Evolutionary conservation across 2,113 vertebrate genomes (phyloP).

Genomic region (Bothrops jararaca): DNA sequence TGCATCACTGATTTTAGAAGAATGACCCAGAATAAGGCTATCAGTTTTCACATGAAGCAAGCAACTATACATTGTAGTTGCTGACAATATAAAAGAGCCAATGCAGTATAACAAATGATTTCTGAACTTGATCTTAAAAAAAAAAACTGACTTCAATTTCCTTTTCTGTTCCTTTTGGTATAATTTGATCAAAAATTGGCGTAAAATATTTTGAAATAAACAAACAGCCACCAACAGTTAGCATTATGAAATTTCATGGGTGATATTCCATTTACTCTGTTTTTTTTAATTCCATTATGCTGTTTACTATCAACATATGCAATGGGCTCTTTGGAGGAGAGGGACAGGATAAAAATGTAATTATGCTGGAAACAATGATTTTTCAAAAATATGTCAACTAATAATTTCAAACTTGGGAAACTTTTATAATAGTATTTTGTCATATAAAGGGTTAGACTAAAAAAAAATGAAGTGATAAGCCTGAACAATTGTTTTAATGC

Average conservation of each 20-base stretch:
- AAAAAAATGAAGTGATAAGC: background rate
- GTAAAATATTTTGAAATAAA: background rate
- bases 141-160: background rate
- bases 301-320: background rate
- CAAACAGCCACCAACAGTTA: background rate
- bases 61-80: background rate
- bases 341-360: background rate
- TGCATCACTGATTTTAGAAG: constrained; percentile 68
- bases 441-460: background rate
- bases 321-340: background rate
- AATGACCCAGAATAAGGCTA: background rate
- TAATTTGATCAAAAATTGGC: background rate
- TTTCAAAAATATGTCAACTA: background rate
- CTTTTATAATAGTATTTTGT: background rate
- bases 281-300: background rate
- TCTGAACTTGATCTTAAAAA: background rate
- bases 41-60: background rate
- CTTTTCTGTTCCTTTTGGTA: background rate
- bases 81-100: background rate
- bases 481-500: background rate
- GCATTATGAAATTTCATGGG: fast-evolving
- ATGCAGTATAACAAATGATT: background rate
- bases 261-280: background rate
- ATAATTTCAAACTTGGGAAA: background rate
- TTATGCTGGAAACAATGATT: background rate